Base-by-base conservation (phyloP, 1,140 invertebrate species). In the Tetraneura akinire region DNA sequence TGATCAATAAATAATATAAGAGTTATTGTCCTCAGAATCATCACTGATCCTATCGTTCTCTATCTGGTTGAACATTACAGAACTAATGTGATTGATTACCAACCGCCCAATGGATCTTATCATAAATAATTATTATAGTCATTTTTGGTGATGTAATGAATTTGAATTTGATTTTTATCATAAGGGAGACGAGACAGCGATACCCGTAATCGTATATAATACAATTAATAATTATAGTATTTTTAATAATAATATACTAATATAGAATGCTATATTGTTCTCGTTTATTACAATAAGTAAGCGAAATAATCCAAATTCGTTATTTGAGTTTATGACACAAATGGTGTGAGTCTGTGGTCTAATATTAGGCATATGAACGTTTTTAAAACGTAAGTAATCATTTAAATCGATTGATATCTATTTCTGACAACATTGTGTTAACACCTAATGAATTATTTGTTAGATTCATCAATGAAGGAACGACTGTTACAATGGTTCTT, bases 381-480 rank as follows among this genome's bases (percentile, higher is more conserved):
- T 47, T 68, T 68, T 16, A 23, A 18, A 47, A 47, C 1, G 13
- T 47, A 68, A 23, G n/a, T 53, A 14, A 8, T 37, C 8, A 37
- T 47, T 47, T 47, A 10, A 6, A 1, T 47, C 1, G 9, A 47
- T 10, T 47, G 10, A 47, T 1, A 47, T 10, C 45, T 10, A 14
- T 47, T 14, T 13, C n/a, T n/a, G n/a, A n/a, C n/a, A n/a, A 47
- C 9, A 6, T 47, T 47, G 10, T 47, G 4, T 47, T 11, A 47
- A 13, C 11, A 14, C 13, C n/a, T n/a, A 42, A 23, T 21, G 45
- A 37, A 26, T 47, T 29, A 9, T 26, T 11, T 3, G 23, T 21
- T 57, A 78, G 74, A 6, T 26, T 9, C 55, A 78, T n/a, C 74
- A 78, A 78, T 78, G 74, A 78, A 62, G 74, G 51, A 78, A 45